These are phyloP conservation scores for Gasterosteus aculeatus DNA, from an alignment of 2,113 vertebrate species.

Conservation along the genomic window DNA sequence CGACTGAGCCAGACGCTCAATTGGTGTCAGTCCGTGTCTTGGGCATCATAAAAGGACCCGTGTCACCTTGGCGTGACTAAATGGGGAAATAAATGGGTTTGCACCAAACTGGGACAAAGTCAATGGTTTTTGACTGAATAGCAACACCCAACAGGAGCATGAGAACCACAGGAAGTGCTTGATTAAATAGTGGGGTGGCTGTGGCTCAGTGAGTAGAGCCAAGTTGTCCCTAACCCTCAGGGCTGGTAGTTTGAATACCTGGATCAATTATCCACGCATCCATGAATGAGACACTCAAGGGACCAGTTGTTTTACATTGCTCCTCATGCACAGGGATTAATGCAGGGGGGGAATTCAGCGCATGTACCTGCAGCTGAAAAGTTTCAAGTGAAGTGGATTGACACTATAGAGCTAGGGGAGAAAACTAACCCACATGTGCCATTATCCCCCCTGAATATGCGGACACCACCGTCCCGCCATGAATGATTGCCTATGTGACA, in stretches of 20 bases:
- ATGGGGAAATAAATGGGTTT: slow-evolving; percentile 11
- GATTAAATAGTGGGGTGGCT: background rate
- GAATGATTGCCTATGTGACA: background rate
- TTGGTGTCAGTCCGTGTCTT: slow-evolving; percentile 31
- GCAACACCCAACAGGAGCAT: slow-evolving; percentile 22
- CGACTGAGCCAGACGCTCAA: slow-evolving; percentile 19
- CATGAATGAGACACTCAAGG: background rate
- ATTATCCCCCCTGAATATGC: slow-evolving; percentile 28
- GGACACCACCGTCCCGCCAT: background rate
- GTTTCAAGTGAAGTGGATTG: background rate
- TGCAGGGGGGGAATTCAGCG: background rate
- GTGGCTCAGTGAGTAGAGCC: background rate
- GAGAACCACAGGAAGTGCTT: slow-evolving; percentile 24
- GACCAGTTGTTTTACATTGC: background rate
- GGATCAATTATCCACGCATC: background rate
- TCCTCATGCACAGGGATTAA: background rate
- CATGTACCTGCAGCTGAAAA: background rate
- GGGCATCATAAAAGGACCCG: slow-evolving; percentile 5
- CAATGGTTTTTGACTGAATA: slow-evolving; percentile 32
- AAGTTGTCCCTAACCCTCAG: background rate
- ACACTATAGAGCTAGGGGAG: background rate
- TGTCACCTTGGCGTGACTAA: slow-evolving; percentile 41
- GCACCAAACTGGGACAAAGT: slow-evolving; percentile 39
- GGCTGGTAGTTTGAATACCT: background rate
- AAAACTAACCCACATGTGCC: slow-evolving; percentile 49